Percentiles rank a stretch among this genome's conserved stretches.
Conservation (phyloP, 2,888 invertebrate genomes). For the Ceraclea dissimilis region DNA sequence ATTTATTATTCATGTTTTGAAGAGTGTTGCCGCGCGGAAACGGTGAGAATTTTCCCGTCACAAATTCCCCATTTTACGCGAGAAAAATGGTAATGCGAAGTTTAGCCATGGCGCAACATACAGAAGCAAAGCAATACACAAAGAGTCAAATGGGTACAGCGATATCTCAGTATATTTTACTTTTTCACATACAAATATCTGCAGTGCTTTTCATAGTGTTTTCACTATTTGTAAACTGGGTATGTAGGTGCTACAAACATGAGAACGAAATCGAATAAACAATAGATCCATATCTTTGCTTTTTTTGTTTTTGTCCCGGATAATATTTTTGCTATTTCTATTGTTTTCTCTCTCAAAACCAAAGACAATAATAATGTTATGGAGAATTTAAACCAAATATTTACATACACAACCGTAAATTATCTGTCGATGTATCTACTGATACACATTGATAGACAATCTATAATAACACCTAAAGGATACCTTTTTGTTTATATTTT, state of each 20-base stretch:
- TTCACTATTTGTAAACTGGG: not conserved
- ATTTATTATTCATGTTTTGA: slow-evolving; percentile 23
- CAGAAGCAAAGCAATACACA: not conserved
- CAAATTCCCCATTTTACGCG: slow-evolving; percentile 11
- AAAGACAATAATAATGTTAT: not conserved
- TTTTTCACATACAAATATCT: not conserved
- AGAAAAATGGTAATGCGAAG: slow-evolving; percentile 9
- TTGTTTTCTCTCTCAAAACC: not conserved
- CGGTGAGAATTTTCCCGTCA: slow-evolving; percentile 14
- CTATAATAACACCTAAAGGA: too few relatives aligned
- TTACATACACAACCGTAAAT: too few relatives aligned
- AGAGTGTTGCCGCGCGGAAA: slow-evolving; percentile 18
- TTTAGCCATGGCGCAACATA: not conserved
- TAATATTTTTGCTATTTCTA: not conserved
- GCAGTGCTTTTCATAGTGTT: not conserved
- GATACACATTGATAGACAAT: too few relatives aligned
- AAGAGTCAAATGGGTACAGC: not conserved
- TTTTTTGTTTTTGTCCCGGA: not conserved
- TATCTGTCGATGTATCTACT: too few relatives aligned
- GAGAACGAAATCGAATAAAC: not conserved
- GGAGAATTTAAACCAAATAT: not conserved
- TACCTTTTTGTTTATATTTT: too few relatives aligned
- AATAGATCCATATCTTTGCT: not conserved
- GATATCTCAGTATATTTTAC: not conserved
- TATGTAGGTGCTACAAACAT: not conserved